phyloP scores from a whole-genome alignment of 2,113 vertebrate genomes.

The Guaruba guarouba region DNA sequence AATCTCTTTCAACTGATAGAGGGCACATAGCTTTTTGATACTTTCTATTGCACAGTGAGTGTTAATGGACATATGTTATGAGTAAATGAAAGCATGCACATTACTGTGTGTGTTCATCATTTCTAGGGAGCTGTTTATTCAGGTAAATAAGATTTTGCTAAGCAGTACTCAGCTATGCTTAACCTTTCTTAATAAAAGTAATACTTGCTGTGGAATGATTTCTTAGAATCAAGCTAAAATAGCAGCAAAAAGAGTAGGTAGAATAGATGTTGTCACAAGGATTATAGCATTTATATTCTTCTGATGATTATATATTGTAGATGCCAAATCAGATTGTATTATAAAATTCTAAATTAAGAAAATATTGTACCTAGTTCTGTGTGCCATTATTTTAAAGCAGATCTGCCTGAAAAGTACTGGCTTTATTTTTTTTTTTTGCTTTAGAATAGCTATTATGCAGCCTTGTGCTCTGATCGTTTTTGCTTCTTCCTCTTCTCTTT shows the following conservation, averaged over 20 bases:
- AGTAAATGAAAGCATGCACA: not conserved
- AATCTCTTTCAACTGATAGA: not conserved
- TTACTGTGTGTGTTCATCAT: not conserved
- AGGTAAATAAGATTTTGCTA: not conserved
- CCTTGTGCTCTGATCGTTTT: not conserved
- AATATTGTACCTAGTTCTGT: not conserved
- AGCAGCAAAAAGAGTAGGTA: slow-evolving; percentile 5
- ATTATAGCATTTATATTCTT: slow-evolving; percentile 30
- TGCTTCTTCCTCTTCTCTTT: not conserved
- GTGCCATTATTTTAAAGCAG: not conserved
- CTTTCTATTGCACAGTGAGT: not conserved
- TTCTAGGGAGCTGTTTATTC: not conserved
- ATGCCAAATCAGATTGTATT: slow-evolving; percentile 13
- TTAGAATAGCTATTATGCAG: not conserved
- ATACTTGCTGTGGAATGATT: not conserved
- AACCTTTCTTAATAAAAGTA: slow-evolving; percentile 32
- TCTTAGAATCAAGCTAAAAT: slow-evolving; percentile 18
- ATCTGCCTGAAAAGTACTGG: not conserved
- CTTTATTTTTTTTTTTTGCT: not conserved
- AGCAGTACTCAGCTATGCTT: not conserved
- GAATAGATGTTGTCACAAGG: not conserved
- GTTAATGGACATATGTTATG: not conserved
- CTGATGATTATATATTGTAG: slow-evolving; percentile 11
- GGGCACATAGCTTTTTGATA: not conserved
- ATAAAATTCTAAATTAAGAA: slow-evolving; percentile 27